A percentile compares a stretch with the other conserved stretches of the same genome.
These are phyloP conservation scores for Porites divaricata DNA, from an alignment of 92 coral and sea anemone genomes.

Conservation along the genomic window DNA sequence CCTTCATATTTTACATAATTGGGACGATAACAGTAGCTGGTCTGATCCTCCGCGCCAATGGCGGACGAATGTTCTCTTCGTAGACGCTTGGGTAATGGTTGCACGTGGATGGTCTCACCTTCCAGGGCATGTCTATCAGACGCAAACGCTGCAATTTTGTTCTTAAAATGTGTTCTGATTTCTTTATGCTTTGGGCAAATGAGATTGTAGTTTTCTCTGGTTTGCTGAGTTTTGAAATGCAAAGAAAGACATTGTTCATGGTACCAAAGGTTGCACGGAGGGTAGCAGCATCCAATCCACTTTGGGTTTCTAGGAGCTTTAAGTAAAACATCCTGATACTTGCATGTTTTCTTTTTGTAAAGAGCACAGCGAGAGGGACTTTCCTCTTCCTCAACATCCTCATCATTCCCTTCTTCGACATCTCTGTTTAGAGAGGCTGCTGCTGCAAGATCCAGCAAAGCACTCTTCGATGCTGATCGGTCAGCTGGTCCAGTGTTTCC, in stretches of 20 bases:
- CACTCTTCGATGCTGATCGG: not conserved
- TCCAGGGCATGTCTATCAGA: conserved; percentile 14
- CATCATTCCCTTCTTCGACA: not conserved
- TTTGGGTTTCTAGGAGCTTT: conserved; percentile 41
- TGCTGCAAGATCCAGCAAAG: conserved; percentile 8
- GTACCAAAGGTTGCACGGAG: conserved; percentile 33
- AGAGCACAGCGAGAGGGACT: conserved; percentile 41
- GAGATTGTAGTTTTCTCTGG: conserved; percentile 33
- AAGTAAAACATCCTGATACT: conserved; percentile 25
- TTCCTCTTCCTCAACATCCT: conserved; percentile 19
- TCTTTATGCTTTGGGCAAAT: conserved; percentile 41
- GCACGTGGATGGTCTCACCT: not conserved
- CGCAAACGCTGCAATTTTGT: conserved; percentile 40
- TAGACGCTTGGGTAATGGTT: conserved; percentile 14
- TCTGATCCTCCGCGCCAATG: not conserved
- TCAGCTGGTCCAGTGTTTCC: no score
- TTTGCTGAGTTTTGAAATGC: conserved; percentile 29
- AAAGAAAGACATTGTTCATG: conserved; percentile 51
- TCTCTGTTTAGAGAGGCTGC: conserved; percentile 11
- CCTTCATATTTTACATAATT: conserved; percentile 57
- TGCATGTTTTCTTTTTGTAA: conserved; percentile 40
- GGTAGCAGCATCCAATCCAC: conserved; percentile 54
- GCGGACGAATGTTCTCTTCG: not conserved
- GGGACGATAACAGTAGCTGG: conserved; percentile 33
- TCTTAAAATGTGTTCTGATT: conserved; percentile 23